Conservation (phyloP, 53 echinoderm and acorn worm species). For the Holothuria leucospilota region DNA sequence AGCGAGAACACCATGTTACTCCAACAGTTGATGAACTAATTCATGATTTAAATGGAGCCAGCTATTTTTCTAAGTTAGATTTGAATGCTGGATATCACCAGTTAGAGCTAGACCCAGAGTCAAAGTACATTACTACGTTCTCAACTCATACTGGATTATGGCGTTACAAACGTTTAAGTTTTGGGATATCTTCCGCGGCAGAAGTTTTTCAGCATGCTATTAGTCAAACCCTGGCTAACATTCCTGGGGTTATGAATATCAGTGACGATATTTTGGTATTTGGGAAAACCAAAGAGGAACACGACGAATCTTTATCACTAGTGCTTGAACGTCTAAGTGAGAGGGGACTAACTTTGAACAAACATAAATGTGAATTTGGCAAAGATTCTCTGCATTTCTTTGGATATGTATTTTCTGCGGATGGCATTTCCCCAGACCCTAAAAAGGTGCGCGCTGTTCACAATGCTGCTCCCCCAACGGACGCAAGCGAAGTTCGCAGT, state of each 20-base stretch:
- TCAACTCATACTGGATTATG: conserved; percentile 71
- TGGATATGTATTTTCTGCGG: conserved; percentile 48
- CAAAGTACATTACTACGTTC: conserved; percentile 62
- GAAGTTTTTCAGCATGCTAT: conserved; percentile 70
- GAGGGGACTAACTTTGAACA: conserved; percentile 60
- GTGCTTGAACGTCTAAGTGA: conserved; percentile 61
- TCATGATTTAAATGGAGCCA: conserved; percentile 58
- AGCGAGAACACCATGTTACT: conserved; percentile 70
- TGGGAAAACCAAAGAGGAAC: conserved; percentile 35
- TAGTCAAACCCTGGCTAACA: conserved; percentile 53
- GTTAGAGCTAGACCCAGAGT: conserved; percentile 51
- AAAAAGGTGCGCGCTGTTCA: conserved; percentile 50
- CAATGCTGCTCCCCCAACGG: conserved; percentile 28
- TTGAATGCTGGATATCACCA: conserved; percentile 68
- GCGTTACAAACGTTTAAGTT: conserved; percentile 66
- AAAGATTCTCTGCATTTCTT: conserved; percentile 44
- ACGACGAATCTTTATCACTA: conserved; percentile 15
- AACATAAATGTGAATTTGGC: conserved; percentile 47
- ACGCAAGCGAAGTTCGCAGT: conserved; percentile 54
- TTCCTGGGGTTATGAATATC: conserved; percentile 68
- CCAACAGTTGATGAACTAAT: conserved; percentile 65
- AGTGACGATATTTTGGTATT: conserved; percentile 67
- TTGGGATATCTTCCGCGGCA: conserved; percentile 71
- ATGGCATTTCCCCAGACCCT: conserved; percentile 45
- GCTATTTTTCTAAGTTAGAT: conserved; percentile 60